Percentiles rank a stretch among this genome's conserved stretches.
Evolutionary conservation across 1,140 invertebrate genomes (phyloP).

Genomic region (Ruditapes philippinarum): DNA sequence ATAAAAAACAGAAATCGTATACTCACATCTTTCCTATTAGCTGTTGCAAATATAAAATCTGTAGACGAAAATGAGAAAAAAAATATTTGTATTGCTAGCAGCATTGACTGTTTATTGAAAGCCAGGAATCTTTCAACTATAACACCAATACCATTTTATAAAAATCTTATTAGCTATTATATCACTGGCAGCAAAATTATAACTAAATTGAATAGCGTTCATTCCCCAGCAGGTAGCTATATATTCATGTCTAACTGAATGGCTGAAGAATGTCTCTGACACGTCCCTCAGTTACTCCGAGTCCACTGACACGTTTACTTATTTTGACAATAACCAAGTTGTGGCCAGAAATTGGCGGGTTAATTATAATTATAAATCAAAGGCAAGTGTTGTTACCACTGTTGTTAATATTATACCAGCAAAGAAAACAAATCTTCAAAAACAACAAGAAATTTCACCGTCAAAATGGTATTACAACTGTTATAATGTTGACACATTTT

Average conservation of each 20-base stretch:
- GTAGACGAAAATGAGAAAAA: neutral
- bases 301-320: neutral
- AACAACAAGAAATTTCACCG: too few relatives aligned
- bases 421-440: too few relatives aligned
- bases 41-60: neutral
- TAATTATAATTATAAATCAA: neutral
- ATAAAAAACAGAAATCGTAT: neutral
- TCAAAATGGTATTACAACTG: neutral
- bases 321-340: conserved; percentile 4
- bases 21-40: neutral
- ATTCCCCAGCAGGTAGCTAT: neutral
- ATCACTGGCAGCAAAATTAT: neutral
- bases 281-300: too few relatives aligned
- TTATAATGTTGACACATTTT: neutral
- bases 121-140: neutral
- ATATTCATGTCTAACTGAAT: too few relatives aligned
- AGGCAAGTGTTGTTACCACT: neutral
- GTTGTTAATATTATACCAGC: neutral
- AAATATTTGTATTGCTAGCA: neutral
- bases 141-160: neutral
- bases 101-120: neutral
- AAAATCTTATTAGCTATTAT: neutral
- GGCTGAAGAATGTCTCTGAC: neutral
- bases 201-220: neutral
- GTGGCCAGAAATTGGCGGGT: neutral